phyloP scores from a whole-genome alignment of 2,888 invertebrate genomes.

The Lysandra coridon region DNA sequence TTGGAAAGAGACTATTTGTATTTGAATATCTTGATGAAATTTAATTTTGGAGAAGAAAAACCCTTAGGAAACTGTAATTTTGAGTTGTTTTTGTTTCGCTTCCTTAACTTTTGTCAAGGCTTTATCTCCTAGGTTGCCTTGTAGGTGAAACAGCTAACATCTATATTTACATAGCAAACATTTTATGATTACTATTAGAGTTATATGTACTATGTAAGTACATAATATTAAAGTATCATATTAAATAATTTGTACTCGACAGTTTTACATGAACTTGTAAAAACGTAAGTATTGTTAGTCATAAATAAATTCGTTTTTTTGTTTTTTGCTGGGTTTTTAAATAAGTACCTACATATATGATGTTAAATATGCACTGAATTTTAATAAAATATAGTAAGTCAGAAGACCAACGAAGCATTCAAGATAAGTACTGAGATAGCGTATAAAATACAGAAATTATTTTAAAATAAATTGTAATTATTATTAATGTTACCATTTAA shows the following conservation, averaged over 20 bases:
- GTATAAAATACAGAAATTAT: slow-evolving; percentile 14
- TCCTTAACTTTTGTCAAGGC: too few relatives aligned
- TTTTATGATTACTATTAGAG: not conserved
- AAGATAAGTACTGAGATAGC: not conserved
- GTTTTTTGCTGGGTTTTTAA: slow-evolving; percentile 40
- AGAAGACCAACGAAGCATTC: slow-evolving; percentile 14
- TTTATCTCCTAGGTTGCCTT: too few relatives aligned
- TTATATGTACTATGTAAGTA: not conserved
- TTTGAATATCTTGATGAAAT: too few relatives aligned
- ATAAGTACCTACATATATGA: not conserved
- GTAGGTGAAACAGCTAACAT: not conserved
- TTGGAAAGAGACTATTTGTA: too few relatives aligned
- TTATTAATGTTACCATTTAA: slow-evolving; percentile 19
- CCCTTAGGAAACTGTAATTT: too few relatives aligned
- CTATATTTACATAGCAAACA: not conserved
- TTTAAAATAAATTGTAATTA: slow-evolving; percentile 15
- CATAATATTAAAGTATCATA: too few relatives aligned
- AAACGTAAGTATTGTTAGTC: not conserved
- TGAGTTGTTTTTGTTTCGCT: too few relatives aligned
- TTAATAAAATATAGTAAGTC: not conserved
- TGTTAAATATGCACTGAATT: not conserved
- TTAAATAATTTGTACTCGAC: not conserved
- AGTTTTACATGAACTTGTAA: not conserved
- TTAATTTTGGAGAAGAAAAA: too few relatives aligned
- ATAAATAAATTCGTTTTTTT: slow-evolving; percentile 4